These are phyloP conservation scores for Pagetopsis macropterus DNA, from an alignment of 2,797 vertebrate species.

Conservation along the genomic window DNA sequence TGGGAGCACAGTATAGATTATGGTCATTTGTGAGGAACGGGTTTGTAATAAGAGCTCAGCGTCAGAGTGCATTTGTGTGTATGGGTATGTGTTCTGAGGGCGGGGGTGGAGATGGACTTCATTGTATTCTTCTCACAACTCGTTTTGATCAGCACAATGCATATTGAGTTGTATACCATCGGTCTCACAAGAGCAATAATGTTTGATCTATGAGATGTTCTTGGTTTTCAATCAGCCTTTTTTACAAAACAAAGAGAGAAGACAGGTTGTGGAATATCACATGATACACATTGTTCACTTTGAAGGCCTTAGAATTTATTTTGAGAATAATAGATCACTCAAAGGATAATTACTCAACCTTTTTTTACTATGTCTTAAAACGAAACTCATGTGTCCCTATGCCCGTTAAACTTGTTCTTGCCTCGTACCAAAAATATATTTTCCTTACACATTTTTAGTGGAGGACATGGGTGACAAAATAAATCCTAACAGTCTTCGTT, in stretches of 20 bases:
- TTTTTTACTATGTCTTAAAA: neutral
- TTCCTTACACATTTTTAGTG: neutral
- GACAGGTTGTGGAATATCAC: neutral
- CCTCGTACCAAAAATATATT: neutral
- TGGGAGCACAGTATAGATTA: slow-evolving; percentile 71
- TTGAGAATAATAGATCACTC: too few species aligned
- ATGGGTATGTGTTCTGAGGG: slow-evolving; percentile 27
- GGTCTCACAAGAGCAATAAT: slow-evolving; percentile 24
- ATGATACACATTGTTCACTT: neutral
- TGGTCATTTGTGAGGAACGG: slow-evolving; percentile 71
- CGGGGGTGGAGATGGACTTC: slow-evolving; percentile 30
- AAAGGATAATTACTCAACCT: fast-evolving
- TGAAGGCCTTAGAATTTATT: neutral
- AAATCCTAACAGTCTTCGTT: neutral
- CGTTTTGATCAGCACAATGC: slow-evolving; percentile 49
- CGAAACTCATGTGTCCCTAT: neutral
- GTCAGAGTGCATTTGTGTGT: slow-evolving; percentile 50
- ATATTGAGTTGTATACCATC: slow-evolving; percentile 11
- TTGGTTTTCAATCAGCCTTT: slow-evolving; percentile 31
- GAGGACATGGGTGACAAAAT: neutral
- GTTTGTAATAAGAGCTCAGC: slow-evolving; percentile 64
- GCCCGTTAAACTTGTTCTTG: neutral
- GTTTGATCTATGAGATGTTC: slow-evolving; percentile 28
- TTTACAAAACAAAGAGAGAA: neutral
- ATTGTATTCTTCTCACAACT: slow-evolving; percentile 58